Evolutionary conservation across 2,113 vertebrate genomes (phyloP).

Genomic region (Sarotherodon lohbergeri): DNA sequence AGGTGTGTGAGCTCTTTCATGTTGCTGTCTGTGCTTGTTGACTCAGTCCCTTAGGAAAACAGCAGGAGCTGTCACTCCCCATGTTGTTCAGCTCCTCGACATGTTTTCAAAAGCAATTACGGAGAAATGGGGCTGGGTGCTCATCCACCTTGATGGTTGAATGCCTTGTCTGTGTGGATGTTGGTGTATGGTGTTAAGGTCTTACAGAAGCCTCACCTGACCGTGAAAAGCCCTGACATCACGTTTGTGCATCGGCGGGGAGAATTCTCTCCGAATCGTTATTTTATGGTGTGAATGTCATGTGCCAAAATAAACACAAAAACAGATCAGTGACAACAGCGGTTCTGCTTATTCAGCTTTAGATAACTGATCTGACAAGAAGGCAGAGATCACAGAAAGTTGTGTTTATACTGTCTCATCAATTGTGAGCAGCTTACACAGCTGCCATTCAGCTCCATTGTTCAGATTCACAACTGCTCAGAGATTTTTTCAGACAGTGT

Average conservation of each 20-base stretch:
- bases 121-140: conserved; percentile 45
- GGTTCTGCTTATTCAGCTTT: background rate
- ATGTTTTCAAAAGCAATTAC: conserved; percentile 70
- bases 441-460: background rate
- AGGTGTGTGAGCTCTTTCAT: conserved; percentile 65
- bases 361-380: background rate
- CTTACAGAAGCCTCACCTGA: background rate
- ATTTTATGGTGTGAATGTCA: background rate
- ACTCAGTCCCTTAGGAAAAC: conserved; percentile 61
- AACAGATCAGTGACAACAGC: background rate
- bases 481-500: background rate
- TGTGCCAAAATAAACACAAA: background rate
- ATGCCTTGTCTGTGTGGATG: conserved; percentile 5
- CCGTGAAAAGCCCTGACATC: background rate
- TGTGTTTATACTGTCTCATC: background rate
- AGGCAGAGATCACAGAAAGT: background rate
- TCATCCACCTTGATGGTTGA: conserved; percentile 48
- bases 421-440: background rate
- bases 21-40: conserved; percentile 65
- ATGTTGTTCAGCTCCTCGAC: conserved; percentile 55
- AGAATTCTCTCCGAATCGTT: background rate
- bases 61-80: conserved; percentile 53
- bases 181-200: background rate
- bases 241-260: background rate
- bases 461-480: background rate